A percentile compares a stretch with the other conserved stretches of the same genome.
Evolutionary conservation across 2,113 vertebrate genomes (phyloP).

Genomic region (Ciconia maguari): DNA sequence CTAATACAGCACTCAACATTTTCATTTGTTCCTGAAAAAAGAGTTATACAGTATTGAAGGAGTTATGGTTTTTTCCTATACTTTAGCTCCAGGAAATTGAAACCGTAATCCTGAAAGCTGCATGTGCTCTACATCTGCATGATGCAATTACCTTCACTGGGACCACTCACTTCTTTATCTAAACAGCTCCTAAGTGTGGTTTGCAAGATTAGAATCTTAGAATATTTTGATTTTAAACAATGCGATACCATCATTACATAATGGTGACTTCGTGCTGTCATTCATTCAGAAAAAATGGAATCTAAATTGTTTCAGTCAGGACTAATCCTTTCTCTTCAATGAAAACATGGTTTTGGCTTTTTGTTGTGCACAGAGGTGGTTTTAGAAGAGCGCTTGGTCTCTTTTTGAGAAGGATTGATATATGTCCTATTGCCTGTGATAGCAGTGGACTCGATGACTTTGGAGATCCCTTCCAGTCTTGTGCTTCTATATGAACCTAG

Average conservation of each 20-base stretch:
- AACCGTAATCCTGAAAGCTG: background rate
- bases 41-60: background rate
- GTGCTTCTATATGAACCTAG: background rate
- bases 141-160: background rate
- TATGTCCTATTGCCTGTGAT: background rate
- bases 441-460: background rate
- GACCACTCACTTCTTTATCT: background rate
- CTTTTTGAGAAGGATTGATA: slow-evolving; percentile 15
- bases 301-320: background rate
- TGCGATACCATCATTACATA: background rate
- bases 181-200: background rate
- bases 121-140: background rate
- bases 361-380: background rate
- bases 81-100: background rate
- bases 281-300: background rate
- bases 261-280: background rate
- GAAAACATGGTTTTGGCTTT: background rate
- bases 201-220: background rate
- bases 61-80: background rate
- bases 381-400: background rate
- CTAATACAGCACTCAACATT: background rate
- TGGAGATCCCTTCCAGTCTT: background rate
- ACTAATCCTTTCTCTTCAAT: background rate
- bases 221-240: slow-evolving; percentile 7
- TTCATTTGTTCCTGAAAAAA: background rate